Base-by-base conservation (phyloP, 2,888 invertebrate species). In the Endomychus coccineus region DNA sequence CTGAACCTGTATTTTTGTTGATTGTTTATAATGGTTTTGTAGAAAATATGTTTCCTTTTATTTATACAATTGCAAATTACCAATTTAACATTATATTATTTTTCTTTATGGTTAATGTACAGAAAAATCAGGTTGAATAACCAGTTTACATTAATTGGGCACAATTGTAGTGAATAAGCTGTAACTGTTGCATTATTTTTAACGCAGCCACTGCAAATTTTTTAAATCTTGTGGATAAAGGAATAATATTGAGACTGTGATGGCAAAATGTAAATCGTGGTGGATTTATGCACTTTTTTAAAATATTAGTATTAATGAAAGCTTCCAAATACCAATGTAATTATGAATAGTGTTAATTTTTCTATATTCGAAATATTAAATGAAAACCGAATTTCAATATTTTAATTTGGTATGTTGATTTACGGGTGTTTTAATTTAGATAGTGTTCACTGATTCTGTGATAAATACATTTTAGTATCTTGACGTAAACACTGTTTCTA, bases 381-480 rank as follows among this genome's bases (percentile, higher is more conserved):
- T 44, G 49, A 39, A 54, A 54, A 52, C 55, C 55, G 55, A 55
- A 55, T 55, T 55, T 54, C 48, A 51, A 42, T 44, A 45, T 46
- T 49, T 44, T 52, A 53, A 52, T 52, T 54, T 56, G 55, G 52
- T 55, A 55, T 58, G 55, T 59, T 57, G 56, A 37, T 43, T 55
- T 60, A 64, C 62, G 62, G 65, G 63, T 62, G 61, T 62, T 60
- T 62, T 61, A 60, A 54, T 51, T 55, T 48, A 49, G 53, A 58
- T 54, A 56, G 65, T 66, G 66, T 67, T 66, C 66, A 66, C 66
- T 63, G 61, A 66, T 67, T 64, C 66, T 67, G 66, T 67, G 66
- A 65, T 65, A 65, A 66, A 64, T 59, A 66, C 61, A 64, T 64
- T 64, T 65, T 64, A 64, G 62, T 64, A 65, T 54, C 58, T 59